These are phyloP conservation scores for Nomada lathburiana DNA, from an alignment of 2,888 invertebrate species.

Conservation along the genomic window DNA sequence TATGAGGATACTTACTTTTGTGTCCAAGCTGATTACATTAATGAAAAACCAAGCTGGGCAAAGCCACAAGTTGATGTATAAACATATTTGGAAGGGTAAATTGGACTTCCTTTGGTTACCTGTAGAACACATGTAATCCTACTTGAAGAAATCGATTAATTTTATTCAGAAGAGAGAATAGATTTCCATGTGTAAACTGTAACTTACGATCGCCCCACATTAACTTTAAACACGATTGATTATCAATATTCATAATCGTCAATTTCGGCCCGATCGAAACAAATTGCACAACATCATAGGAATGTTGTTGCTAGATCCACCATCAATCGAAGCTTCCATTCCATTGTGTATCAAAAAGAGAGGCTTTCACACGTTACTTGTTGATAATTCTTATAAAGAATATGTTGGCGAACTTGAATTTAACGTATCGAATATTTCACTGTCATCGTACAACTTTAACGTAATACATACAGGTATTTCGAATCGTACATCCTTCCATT, in stretches of 20 bases:
- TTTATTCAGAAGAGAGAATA: neutral
- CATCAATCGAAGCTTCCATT: too few species aligned
- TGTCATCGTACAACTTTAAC: too few species aligned
- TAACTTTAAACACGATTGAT: neutral
- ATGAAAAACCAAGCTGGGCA: constrained; percentile 90
- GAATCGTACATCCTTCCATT: neutral
- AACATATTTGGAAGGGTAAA: constrained; percentile 92
- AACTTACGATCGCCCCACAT: constrained; percentile 77
- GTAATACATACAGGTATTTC: too few species aligned
- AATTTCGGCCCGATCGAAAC: neutral
- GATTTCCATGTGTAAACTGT: constrained; percentile 72
- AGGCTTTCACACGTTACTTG: neutral
- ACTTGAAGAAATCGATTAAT: neutral
- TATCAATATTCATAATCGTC: neutral
- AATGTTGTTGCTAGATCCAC: neutral
- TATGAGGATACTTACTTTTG: constrained; percentile 87
- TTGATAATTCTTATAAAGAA: too few species aligned
- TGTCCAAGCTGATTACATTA: constrained; percentile 86
- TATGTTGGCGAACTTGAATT: too few species aligned
- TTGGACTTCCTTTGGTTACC: constrained; percentile 87
- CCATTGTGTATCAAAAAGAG: neutral
- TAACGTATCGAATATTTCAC: too few species aligned
- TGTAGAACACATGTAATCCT: constrained; percentile 75
- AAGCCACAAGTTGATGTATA: constrained; percentile 93
- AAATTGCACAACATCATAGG: neutral